phyloP scores from a whole-genome alignment of 2,888 invertebrate species.

The Cryptophagus acutangulus region DNA sequence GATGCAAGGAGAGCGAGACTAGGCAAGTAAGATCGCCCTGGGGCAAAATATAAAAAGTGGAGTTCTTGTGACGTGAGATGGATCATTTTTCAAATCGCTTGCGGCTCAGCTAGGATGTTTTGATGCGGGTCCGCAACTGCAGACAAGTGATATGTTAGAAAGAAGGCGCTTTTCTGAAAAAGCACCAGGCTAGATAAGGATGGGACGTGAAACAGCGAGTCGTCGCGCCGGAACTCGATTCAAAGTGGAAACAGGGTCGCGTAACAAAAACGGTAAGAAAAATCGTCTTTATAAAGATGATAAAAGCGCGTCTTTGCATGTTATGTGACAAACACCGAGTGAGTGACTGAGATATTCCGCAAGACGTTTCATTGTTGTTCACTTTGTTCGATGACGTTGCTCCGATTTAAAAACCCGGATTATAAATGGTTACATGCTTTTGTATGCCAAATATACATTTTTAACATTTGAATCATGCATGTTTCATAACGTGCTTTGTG shows the following conservation, averaged over 20 bases:
- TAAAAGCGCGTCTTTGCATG: constrained; percentile 50
- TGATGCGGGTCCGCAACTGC: constrained; percentile 45
- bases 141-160: constrained; percentile 21
- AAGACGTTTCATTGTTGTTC: constrained; percentile 47
- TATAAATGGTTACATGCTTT: constrained; percentile 46
- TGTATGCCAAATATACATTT: constrained; percentile 43
- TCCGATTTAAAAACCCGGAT: constrained; percentile 45
- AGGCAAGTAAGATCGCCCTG: constrained; percentile 30
- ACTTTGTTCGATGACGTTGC: constrained; percentile 46
- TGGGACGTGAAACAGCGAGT: constrained; percentile 16
- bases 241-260: constrained; percentile 45
- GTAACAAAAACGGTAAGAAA: constrained; percentile 47
- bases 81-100: constrained; percentile 49
- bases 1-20: constrained; percentile 5
- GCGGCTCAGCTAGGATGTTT: constrained; percentile 45
- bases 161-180: constrained; percentile 19
- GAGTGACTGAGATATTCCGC: constrained; percentile 49
- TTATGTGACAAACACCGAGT: constrained; percentile 48
- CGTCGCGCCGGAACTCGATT: constrained; percentile 40
- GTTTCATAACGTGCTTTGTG: constrained; percentile 42
- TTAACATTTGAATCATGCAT: constrained; percentile 46
- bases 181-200: constrained; percentile 34
- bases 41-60: constrained; percentile 34
- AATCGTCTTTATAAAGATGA: constrained; percentile 50
- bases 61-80: constrained; percentile 44